Evolutionary conservation across 1,140 invertebrate species (phyloP).

Genomic region (Polyergus mexicanus): DNA sequence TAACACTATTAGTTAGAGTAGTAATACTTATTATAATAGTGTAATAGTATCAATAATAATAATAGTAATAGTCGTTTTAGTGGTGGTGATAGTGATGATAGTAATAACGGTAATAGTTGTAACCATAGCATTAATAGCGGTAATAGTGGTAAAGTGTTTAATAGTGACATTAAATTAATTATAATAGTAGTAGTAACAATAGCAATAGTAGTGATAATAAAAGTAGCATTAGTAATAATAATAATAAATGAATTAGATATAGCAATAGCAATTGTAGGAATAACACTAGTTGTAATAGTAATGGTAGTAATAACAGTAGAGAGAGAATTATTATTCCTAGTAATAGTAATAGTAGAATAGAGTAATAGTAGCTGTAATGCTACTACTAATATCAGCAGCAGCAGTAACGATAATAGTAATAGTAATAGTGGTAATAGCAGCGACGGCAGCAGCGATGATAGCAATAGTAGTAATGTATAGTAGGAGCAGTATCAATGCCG

Average conservation of each 20-base stretch:
- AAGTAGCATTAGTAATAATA: background rate
- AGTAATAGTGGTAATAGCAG: slow-evolving; percentile 56
- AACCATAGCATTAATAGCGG: slow-evolving; percentile 63
- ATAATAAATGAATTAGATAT: slow-evolving; percentile 2
- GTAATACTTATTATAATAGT: slow-evolving; percentile 58
- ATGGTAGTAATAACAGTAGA: slow-evolving; percentile 44
- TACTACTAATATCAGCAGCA: slow-evolving; percentile 69
- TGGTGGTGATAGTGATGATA: slow-evolving; percentile 1
- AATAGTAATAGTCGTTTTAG: slow-evolving; percentile 35
- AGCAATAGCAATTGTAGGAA: background rate
- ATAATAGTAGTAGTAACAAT: slow-evolving; percentile 21
- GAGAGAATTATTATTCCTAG: slow-evolving; percentile 27
- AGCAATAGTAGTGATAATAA: slow-evolving; percentile 38
- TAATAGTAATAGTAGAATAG: slow-evolving; percentile 63
- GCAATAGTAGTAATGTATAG: background rate
- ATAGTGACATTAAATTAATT: background rate
- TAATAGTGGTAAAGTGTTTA: slow-evolving; percentile 5
- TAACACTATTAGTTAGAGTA: slow-evolving; percentile 37
- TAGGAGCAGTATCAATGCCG: slow-evolving; percentile 9
- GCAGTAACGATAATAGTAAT: slow-evolving; percentile 61
- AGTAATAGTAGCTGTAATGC: slow-evolving; percentile 48
- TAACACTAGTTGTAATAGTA: slow-evolving; percentile 27
- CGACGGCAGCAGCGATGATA: slow-evolving; percentile 41
- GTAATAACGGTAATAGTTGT: slow-evolving; percentile 41
- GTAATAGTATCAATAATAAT: slow-evolving; percentile 28